Base-by-base conservation (phyloP, 2,113 vertebrate genomes). In the Sclerurus mexicanus region DNA sequence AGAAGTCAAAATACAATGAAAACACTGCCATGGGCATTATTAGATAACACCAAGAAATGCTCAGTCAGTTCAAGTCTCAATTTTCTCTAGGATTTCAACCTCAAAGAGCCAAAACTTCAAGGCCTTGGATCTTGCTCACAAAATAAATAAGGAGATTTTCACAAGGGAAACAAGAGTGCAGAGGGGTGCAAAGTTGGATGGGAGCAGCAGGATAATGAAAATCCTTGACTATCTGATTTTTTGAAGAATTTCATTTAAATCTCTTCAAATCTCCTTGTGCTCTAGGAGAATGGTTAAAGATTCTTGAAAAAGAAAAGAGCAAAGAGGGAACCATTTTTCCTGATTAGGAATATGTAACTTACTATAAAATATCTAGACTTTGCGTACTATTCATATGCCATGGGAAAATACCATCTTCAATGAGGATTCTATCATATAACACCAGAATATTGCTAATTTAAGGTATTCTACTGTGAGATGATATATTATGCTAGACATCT, bases 81-180 rank as follows among this genome's bases (percentile, higher is more conserved):
- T 85, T 85, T 89, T 66, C 67, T 88, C 55, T 60, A 90, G 59
- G 46, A 84, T 63, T 77, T 62, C 35, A 89, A 4, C 69, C 46
- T 87, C 4, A 33, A 71, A 91, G 27, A 75, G 33, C 7, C 13
- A 40, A 39, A 78, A 79, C 55, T 90, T 85, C 62, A 80, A 89
- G 72, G 74, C 46, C 46, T 81, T 49, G 83, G 50, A 60, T 90
- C 72, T 84, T 81, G 56, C 55, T 79, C 40, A 60, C 24, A 72
- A 89, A 94, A 82, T 87, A 95, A 91, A 59, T 2, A 10, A 44
- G 31, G 20, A 89, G 50, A 75, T 72, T 95, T 96, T 95, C 72
- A 81, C 40, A 87, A 84, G 74, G 31, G 53, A 87, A 88, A 64
- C 12, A 80, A 67, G 77, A 83, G 53, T 44, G 35, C 30, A 88